phyloP scores from a whole-genome alignment of 2,888 invertebrate genomes.

The Orthosia gothica region DNA sequence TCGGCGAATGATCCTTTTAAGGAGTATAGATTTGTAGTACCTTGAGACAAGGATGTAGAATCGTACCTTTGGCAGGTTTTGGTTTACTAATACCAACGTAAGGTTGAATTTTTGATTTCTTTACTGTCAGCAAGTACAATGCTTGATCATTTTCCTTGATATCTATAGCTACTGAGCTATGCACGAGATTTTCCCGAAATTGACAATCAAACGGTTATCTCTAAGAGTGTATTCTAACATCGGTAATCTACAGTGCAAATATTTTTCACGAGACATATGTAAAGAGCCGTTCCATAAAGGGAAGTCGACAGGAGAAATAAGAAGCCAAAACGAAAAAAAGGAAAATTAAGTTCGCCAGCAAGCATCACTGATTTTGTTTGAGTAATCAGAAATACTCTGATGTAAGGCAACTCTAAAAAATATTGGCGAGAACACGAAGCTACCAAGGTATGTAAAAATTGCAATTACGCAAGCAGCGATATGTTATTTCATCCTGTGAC shows the following conservation, averaged over 20 bases:
- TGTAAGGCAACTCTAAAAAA: not conserved
- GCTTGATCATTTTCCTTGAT: too few relatives aligned
- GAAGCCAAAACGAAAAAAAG: not conserved
- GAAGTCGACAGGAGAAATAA: not conserved
- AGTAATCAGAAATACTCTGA: too few relatives aligned
- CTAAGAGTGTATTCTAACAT: too few relatives aligned
- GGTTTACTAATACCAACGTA: too few relatives aligned
- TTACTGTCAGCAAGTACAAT: too few relatives aligned
- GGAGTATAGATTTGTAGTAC: not conserved
- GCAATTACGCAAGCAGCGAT: conserved; percentile 21
- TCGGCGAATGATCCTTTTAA: conserved; percentile 22
- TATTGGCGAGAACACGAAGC: not conserved
- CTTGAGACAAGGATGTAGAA: not conserved
- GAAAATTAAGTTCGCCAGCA: too few relatives aligned
- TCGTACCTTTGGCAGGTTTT: not conserved
- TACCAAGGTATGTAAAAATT: not conserved
- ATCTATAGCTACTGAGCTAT: too few relatives aligned
- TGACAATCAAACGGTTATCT: too few relatives aligned
- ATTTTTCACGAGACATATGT: too few relatives aligned
- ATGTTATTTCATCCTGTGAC: conserved; percentile 20
- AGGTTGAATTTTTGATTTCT: too few relatives aligned
- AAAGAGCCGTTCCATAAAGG: not conserved
- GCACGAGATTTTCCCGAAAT: too few relatives aligned
- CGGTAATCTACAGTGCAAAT: too few relatives aligned
- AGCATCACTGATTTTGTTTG: not conserved